A percentile compares a stretch with the other conserved stretches of the same genome.
Conservation (phyloP, 2,797 vertebrate genomes). For the Chelon auratus region DNA sequence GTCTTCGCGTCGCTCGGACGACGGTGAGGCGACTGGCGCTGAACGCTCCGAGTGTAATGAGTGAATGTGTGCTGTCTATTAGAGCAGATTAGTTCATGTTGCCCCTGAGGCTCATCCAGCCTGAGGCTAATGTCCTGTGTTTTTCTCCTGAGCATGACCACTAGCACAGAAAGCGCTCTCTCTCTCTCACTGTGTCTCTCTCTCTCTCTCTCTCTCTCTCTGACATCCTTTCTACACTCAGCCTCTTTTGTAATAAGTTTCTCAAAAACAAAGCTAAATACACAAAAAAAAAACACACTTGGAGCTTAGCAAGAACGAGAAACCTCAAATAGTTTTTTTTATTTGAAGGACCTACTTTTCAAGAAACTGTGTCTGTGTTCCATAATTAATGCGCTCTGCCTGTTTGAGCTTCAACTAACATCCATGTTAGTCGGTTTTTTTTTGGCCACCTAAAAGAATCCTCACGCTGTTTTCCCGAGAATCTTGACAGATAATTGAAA, state of each 20-base stretch:
- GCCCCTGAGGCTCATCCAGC: constrained; percentile 67
- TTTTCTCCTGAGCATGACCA: constrained; percentile 61
- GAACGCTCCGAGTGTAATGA: constrained; percentile 43
- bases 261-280: constrained; percentile 36
- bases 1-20: constrained; percentile 20
- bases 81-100: constrained; percentile 59
- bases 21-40: constrained; percentile 38
- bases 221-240: not conserved
- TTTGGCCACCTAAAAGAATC: constrained; percentile 3
- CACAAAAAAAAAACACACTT: constrained; percentile 3
- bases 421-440: not conserved
- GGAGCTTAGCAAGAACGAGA: constrained; percentile 27
- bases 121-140: constrained; percentile 64
- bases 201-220: not conserved
- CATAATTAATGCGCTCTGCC: constrained; percentile 56
- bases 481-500: no score
- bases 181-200: not conserved
- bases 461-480: not conserved
- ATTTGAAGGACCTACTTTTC: constrained; percentile 57
- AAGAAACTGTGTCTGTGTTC: constrained; percentile 40
- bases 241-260: constrained; percentile 44
- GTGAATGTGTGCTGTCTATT: constrained; percentile 51
- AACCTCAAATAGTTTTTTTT: constrained; percentile 22
- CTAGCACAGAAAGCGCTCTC: constrained; percentile 19
- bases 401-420: constrained; percentile 46